Evolutionary conservation across 1,140 invertebrate genomes (phyloP).

Genomic region (Atta cephalotes): DNA sequence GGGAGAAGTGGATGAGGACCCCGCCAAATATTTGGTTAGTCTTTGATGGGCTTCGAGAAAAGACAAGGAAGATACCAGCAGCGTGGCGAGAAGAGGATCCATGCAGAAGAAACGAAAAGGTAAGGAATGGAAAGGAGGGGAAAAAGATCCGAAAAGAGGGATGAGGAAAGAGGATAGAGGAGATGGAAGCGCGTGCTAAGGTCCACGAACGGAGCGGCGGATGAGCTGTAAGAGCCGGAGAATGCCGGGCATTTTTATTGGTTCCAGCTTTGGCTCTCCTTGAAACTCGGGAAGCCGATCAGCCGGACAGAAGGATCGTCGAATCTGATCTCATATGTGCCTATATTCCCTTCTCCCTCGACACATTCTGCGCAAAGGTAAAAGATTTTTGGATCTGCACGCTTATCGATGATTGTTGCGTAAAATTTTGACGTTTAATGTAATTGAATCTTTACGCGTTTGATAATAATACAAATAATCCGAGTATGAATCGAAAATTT

Average conservation of each 20-base stretch:
- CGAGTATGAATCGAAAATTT: background rate
- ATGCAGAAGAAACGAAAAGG: slow-evolving; percentile 39
- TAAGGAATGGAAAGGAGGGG: slow-evolving; percentile 44
- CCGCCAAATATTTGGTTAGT: slow-evolving; percentile 85
- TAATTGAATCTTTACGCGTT: background rate
- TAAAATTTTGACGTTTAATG: slow-evolving; percentile 4
- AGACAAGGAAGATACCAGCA: slow-evolving; percentile 66
- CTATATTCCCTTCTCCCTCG: slow-evolving; percentile 12
- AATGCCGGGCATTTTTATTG: slow-evolving; percentile 78
- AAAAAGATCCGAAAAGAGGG: slow-evolving; percentile 40
- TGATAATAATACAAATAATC: background rate
- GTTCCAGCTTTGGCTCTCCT: slow-evolving; percentile 69
- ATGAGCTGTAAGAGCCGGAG: slow-evolving; percentile 60
- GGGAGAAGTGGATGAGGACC: slow-evolving; percentile 78
- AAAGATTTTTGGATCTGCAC: slow-evolving; percentile 26
- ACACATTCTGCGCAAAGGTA: slow-evolving; percentile 18
- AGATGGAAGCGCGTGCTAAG: slow-evolving; percentile 65
- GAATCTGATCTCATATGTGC: slow-evolving; percentile 70
- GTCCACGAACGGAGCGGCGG: slow-evolving; percentile 43
- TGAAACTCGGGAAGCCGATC: slow-evolving; percentile 70
- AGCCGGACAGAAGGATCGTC: slow-evolving; percentile 62
- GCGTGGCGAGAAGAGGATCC: slow-evolving; percentile 65
- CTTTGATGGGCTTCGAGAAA: slow-evolving; percentile 77
- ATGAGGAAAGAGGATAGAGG: slow-evolving; percentile 50
- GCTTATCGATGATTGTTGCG: slow-evolving; percentile 1